Conservation (phyloP, 2,888 invertebrate genomes). For the Drosophila villosipedis region DNA sequence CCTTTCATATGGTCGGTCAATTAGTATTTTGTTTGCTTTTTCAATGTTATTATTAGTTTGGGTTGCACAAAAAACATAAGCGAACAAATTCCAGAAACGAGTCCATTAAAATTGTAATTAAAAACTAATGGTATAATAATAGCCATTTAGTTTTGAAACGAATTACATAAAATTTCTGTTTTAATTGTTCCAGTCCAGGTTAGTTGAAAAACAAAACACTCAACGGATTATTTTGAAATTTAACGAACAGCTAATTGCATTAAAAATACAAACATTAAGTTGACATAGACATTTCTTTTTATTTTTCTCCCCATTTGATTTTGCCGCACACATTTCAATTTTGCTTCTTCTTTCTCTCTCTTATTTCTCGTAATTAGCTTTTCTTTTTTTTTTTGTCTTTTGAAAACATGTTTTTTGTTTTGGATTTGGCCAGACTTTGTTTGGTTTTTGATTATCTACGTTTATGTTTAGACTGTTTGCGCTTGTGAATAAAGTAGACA, state of each 20-base stretch:
- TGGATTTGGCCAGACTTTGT: conserved; percentile 56
- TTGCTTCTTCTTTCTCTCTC: conserved; percentile 16
- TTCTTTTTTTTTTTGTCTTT: conserved; percentile 14
- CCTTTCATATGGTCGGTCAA: conserved; percentile 20
- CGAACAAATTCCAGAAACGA: background rate
- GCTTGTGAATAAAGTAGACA: conserved; percentile 66
- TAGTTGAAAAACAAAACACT: background rate
- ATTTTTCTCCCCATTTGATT: conserved; percentile 12
- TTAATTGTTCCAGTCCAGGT: background rate
- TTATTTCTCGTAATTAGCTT: conserved; percentile 20
- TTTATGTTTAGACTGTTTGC: conserved; percentile 37
- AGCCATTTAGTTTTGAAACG: background rate
- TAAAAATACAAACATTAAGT: conserved; percentile 37
- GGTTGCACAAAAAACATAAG: conserved; percentile 3
- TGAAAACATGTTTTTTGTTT: conserved; percentile 32
- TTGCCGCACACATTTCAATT: conserved; percentile 29
- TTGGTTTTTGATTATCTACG: conserved; percentile 62
- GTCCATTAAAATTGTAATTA: background rate
- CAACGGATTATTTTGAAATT: conserved; percentile 3
- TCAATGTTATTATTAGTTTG: conserved; percentile 15
- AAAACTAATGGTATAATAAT: conserved; percentile 9
- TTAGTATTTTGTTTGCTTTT: conserved; percentile 27
- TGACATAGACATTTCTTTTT: conserved; percentile 22
- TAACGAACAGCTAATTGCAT: conserved; percentile 41
- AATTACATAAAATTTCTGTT: background rate